phyloP scores from a whole-genome alignment of 1,140 invertebrate genomes.

The Acromyrmex echinatior region DNA sequence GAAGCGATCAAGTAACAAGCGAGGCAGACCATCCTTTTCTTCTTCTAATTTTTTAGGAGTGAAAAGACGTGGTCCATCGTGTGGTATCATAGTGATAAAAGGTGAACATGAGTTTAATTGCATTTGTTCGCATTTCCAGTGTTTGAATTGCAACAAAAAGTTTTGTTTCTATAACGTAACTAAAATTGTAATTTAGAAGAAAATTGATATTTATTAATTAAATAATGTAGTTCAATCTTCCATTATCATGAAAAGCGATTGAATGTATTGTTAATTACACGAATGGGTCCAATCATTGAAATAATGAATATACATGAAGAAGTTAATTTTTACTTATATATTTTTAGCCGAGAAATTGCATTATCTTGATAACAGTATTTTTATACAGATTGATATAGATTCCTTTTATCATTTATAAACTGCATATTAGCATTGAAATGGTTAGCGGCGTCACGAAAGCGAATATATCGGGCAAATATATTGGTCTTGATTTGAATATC shows the following conservation, averaged over 20 bases:
- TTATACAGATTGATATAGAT: background rate
- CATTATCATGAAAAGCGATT: background rate
- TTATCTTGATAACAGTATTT: slow-evolving; percentile 1
- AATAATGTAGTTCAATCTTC: background rate
- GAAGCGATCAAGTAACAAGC: slow-evolving; percentile 92
- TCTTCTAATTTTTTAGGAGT: slow-evolving; percentile 82
- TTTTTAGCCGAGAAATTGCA: background rate
- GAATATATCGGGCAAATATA: background rate
- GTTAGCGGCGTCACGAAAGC: slow-evolving; percentile 34
- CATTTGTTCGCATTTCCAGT: background rate
- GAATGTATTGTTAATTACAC: background rate
- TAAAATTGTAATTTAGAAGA: slow-evolving; percentile 10
- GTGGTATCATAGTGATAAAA: slow-evolving; percentile 76
- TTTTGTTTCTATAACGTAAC: background rate
- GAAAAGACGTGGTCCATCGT: slow-evolving; percentile 79
- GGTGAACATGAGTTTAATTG: slow-evolving; percentile 52
- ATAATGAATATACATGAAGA: background rate
- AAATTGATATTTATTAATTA: background rate
- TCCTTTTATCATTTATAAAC: slow-evolving; percentile 76
- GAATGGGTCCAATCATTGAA: background rate
- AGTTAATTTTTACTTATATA: background rate
- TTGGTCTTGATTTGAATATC: slow-evolving; percentile 25
- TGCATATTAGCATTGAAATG: slow-evolving; percentile 70
- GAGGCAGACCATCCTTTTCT: slow-evolving; percentile 86
- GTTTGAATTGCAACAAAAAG: background rate